phyloP scores from a whole-genome alignment of 2,888 invertebrate species.

The Chrysina gloriosa region DNA sequence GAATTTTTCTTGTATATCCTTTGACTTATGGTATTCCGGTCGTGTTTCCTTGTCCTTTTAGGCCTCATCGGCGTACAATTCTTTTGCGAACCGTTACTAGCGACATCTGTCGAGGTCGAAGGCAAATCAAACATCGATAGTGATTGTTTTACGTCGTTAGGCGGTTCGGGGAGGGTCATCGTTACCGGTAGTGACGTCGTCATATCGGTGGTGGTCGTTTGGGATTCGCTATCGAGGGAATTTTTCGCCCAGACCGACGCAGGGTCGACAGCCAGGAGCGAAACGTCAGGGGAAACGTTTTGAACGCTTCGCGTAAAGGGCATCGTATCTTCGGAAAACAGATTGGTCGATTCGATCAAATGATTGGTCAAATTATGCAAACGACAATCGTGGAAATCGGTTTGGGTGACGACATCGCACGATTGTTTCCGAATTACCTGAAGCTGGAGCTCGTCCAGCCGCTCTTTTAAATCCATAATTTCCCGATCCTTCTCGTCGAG shows the following conservation, averaged over 20 bases:
- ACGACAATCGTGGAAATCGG: constrained; percentile 51
- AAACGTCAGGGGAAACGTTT: constrained; percentile 18
- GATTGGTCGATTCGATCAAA: constrained; percentile 60
- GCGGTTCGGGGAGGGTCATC: constrained; percentile 35
- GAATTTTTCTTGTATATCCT: constrained; percentile 55
- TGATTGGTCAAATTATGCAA: constrained; percentile 59
- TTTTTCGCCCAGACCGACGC: constrained; percentile 50
- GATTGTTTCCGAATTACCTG: constrained; percentile 1
- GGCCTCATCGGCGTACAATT: constrained; percentile 59
- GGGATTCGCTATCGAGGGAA: constrained; percentile 36
- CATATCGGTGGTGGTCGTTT: constrained; percentile 2
- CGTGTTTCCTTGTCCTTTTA: constrained; percentile 62
- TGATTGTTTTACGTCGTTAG: constrained; percentile 43
- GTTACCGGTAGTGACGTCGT: constrained; percentile 39
- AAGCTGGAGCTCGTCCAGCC: constrained; percentile 63
- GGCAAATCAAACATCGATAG: constrained; percentile 49
- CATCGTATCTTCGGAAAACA: constrained; percentile 58
- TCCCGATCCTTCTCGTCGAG: constrained; percentile 70
- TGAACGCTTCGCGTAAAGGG: constrained; percentile 51
- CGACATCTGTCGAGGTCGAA: constrained; percentile 53
- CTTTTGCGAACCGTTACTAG: constrained; percentile 51
- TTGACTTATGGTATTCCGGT: constrained; percentile 54
- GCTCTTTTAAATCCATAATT: constrained; percentile 67
- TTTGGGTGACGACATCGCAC: constrained; percentile 6
- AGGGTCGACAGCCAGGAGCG: constrained; percentile 42